Evolutionary conservation across 2,797 vertebrate genomes (phyloP), one percentile per base, ranked within the genome.

Genomic region (Malurus splendens): DNA sequence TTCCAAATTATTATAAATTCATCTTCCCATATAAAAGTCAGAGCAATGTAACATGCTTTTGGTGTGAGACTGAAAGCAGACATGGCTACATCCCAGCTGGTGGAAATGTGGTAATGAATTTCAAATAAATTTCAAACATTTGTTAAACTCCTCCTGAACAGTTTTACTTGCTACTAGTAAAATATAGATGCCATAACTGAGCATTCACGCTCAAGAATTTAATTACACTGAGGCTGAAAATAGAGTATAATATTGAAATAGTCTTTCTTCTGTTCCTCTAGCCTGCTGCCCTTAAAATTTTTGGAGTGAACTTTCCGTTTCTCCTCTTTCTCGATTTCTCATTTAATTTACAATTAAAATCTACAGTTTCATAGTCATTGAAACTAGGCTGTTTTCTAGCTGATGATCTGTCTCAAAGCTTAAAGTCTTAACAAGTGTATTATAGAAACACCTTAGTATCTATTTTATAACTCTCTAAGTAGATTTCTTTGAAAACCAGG

Each of bases 61-160:
- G 78, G 79, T 91, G 79, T 85, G 82, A 95, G 91, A 90, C 90
- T 93, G 86, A 81, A 91, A 91, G 87, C 55, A 94, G 90, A 90
- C 70, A 73, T 82, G 75, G 66, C 59, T 85, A 59, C 4, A 1
- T 72, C 70, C 79, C 90, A 95, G 84, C 82, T 93, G 82, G 86
- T 90, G 55, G 56, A 90, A 93, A 92, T 86, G 61, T 85, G 83
- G 54, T 74, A 91, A 94, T 90, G 89, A 92, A 90, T 93, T 94
- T 81, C 55, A 94, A 92, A 94, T 92, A 88, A 92, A 78, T 77
- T 94, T 92, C 42, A 90, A 90, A 90, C 65, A 80, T 90, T 93
- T 91, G 82, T 91, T 82, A 90, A 85, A 85, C 72, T 90, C 65
- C 44, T 92, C 38, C 78, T 91, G 90, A 86, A 80, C 65, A 82